Percentiles rank a stretch among this genome's conserved stretches.
Evolutionary conservation across 2,888 invertebrate genomes (phyloP).

Genomic region (Lottia scabra): DNA sequence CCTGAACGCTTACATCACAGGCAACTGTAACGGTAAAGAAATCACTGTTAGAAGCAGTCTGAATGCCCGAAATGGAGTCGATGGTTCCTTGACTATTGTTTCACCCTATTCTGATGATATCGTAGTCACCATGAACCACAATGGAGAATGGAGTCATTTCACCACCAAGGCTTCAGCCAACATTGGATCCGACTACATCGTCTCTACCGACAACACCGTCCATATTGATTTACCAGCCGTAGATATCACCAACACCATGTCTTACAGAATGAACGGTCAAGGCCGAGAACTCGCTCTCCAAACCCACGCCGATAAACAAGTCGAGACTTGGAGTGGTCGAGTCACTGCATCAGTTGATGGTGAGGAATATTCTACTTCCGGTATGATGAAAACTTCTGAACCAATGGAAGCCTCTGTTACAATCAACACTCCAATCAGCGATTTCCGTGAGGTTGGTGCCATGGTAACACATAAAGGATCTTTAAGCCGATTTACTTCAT

Average conservation of each 20-base stretch:
- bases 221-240: not conserved
- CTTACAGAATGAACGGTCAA: not conserved
- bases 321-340: not conserved
- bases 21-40: slow-evolving; percentile 6
- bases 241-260: not conserved
- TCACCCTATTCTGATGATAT: not conserved
- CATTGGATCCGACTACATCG: not conserved
- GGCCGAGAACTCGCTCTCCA: not conserved
- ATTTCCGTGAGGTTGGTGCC: slow-evolving; percentile 12
- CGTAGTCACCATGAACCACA: slow-evolving; percentile 21
- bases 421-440: slow-evolving; percentile 20
- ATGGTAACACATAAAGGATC: slow-evolving; percentile 26
- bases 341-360: not conserved
- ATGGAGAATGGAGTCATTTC: slow-evolving; percentile 23
- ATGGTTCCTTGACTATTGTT: not conserved
- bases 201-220: not conserved
- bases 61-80: not conserved
- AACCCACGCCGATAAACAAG: not conserved
- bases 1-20: slow-evolving; percentile 10
- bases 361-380: not conserved
- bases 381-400: not conserved
- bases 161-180: slow-evolving; percentile 14
- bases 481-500: slow-evolving; percentile 28
- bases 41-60: not conserved
- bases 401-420: slow-evolving; percentile 21